These are phyloP conservation scores for Ormyrus labotus DNA, from an alignment of 2,888 invertebrate species.

Conservation along the genomic window DNA sequence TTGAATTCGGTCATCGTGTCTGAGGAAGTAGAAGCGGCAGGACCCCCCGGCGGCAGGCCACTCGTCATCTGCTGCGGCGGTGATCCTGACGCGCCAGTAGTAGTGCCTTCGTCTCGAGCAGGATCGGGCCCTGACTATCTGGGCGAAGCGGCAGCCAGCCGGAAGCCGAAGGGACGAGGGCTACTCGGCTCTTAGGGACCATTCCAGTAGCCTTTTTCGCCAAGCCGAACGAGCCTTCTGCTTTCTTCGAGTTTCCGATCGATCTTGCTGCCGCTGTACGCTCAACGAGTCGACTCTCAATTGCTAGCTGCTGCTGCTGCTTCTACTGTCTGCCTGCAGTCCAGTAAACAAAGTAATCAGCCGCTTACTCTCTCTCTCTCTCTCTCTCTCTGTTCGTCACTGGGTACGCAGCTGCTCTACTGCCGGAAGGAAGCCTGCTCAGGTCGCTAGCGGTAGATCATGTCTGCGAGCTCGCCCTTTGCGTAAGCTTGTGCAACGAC, in stretches of 20 bases:
- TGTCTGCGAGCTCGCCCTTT: slow-evolving; percentile 58
- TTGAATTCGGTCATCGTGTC: slow-evolving; percentile 48
- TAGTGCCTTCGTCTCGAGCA: slow-evolving; percentile 14
- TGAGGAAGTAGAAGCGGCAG: slow-evolving; percentile 54
- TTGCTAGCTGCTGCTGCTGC: neutral
- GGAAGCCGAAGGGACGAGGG: slow-evolving; percentile 7
- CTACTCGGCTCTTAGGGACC: slow-evolving; percentile 23
- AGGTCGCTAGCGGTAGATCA: slow-evolving; percentile 63
- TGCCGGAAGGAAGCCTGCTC: neutral
- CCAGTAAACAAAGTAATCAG: slow-evolving; percentile 24
- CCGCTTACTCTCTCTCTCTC: slow-evolving; percentile 10
- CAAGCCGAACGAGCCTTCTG: neutral
- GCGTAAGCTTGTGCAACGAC: slow-evolving; percentile 21
- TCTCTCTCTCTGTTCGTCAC: neutral
- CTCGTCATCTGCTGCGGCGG: slow-evolving; percentile 69
- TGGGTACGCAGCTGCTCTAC: slow-evolving; percentile 41
- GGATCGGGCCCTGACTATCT: neutral
- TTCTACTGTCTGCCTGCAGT: neutral
- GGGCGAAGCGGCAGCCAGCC: neutral
- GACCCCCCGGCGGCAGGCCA: slow-evolving; percentile 66
- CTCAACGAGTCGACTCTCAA: neutral
- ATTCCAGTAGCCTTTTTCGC: slow-evolving; percentile 44
- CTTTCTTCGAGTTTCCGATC: no score
- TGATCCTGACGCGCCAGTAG: slow-evolving; percentile 63
- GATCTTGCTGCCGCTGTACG: neutral